Evolutionary conservation across 2,113 vertebrate species (phyloP).

Genomic region (Zosterops lateralis): DNA sequence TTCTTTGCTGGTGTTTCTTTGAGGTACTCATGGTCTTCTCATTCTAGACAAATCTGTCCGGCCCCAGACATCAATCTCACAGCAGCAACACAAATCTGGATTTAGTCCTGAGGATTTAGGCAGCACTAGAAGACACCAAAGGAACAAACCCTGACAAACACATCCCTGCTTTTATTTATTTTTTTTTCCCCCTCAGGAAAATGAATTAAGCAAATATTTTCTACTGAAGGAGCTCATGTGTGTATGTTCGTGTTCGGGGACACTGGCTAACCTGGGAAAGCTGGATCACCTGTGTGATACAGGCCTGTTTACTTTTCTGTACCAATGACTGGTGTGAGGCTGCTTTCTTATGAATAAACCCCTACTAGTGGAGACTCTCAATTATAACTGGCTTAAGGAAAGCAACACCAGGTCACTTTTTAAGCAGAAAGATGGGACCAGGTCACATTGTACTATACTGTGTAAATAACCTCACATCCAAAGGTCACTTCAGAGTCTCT

Average conservation of each 20-base stretch:
- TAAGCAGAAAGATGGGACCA: background rate
- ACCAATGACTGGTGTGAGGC: background rate
- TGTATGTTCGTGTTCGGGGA: no score
- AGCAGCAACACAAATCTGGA: background rate
- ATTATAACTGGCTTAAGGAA: background rate
- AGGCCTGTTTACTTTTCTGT: background rate
- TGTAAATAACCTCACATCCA: background rate
- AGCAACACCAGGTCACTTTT: background rate
- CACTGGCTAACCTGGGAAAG: rapidly evolving
- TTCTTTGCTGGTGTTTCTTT: background rate
- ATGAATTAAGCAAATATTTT: background rate
- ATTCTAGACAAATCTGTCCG: background rate
- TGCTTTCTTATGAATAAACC: background rate
- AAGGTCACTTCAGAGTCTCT: slow-evolving; percentile 1
- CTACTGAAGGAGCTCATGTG: background rate
- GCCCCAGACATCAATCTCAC: background rate
- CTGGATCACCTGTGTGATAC: background rate
- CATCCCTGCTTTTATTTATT: background rate
- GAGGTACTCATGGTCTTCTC: background rate
- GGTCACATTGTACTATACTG: background rate
- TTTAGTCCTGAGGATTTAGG: background rate
- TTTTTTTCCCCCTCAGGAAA: rapidly evolving
- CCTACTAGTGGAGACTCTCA: background rate
- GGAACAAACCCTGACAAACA: background rate
- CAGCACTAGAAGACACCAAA: background rate